Conservation (phyloP, 2,113 vertebrate genomes). For the Numenius arquata region DNA sequence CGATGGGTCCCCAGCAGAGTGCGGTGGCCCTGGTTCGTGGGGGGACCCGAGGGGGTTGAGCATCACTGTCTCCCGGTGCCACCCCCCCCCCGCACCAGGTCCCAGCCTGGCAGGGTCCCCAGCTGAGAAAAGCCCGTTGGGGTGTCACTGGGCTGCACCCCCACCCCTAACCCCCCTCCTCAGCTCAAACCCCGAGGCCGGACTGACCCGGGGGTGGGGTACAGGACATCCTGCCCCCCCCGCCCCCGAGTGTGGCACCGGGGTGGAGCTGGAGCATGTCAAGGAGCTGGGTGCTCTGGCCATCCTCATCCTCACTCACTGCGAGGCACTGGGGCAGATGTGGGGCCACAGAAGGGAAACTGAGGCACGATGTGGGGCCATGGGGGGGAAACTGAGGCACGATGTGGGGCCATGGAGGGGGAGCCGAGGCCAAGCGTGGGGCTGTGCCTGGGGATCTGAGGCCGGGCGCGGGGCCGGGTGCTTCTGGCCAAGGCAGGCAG, state of each 20-base stretch:
- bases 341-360: not conserved
- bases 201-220: not conserved
- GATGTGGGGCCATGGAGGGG: rapidly evolving
- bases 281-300: not conserved
- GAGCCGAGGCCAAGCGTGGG: rapidly evolving
- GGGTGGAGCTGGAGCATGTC: rapidly evolving
- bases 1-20: not conserved
- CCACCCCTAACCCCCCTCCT: not conserved
- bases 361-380: not conserved
- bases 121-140: rapidly evolving
- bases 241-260: not conserved
- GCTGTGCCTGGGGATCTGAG: rapidly evolving
- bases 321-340: rapidly evolving
- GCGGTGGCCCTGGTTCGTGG: rapidly evolving
- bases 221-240: not conserved
- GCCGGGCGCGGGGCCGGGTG: not conserved
- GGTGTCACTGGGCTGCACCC: not conserved
- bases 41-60: not conserved
- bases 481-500: not conserved
- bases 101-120: not conserved
- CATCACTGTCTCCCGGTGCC: not conserved
- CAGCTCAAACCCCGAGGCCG: rapidly evolving
- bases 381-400: not conserved
- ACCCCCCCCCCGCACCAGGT: not conserved
- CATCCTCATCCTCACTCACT: not conserved